Conservation (phyloP, 1,140 invertebrate genomes). For the Sycobia sp. region DNA sequence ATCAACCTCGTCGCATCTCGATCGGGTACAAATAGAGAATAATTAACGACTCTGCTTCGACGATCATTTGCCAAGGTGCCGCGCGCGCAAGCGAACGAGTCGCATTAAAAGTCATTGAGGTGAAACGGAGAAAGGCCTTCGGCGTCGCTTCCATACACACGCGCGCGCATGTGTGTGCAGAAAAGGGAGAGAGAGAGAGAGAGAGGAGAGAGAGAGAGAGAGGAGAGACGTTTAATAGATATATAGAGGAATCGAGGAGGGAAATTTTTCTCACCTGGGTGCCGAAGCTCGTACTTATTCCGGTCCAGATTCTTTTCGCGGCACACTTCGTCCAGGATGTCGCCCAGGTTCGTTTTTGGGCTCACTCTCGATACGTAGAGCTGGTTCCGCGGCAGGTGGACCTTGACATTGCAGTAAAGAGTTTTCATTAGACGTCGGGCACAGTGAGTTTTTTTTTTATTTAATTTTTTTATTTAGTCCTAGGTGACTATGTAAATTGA, state of each 20-base stretch:
- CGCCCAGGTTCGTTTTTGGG: conserved; percentile 68
- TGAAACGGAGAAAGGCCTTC: too few relatives aligned
- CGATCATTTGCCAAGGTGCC: too few relatives aligned
- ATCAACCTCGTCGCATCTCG: background rate
- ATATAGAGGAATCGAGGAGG: conserved; percentile 3
- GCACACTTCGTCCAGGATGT: conserved; percentile 76
- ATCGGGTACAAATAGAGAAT: too few relatives aligned
- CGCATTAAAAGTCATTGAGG: too few relatives aligned
- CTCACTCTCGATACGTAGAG: conserved; percentile 77
- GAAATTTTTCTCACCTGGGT: conserved; percentile 75
- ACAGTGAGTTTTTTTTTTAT: too few relatives aligned
- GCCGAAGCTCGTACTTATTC: conserved; percentile 76
- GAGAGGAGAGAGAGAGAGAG: conserved; percentile 10
- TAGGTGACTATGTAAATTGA: too few relatives aligned
- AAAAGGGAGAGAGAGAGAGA: background rate
- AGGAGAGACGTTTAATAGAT: conserved; percentile 20
- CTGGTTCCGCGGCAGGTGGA: conserved; percentile 84
- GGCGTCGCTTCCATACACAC: too few relatives aligned
- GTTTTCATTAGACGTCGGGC: too few relatives aligned
- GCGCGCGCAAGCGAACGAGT: too few relatives aligned
- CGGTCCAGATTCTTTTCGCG: conserved; percentile 80
- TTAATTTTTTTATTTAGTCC: too few relatives aligned
- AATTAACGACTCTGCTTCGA: too few relatives aligned
- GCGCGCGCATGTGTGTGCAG: background rate
- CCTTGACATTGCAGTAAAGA: too few relatives aligned